Evolutionary conservation across 2,888 invertebrate genomes (phyloP).

Genomic region (Heliconius sara): DNA sequence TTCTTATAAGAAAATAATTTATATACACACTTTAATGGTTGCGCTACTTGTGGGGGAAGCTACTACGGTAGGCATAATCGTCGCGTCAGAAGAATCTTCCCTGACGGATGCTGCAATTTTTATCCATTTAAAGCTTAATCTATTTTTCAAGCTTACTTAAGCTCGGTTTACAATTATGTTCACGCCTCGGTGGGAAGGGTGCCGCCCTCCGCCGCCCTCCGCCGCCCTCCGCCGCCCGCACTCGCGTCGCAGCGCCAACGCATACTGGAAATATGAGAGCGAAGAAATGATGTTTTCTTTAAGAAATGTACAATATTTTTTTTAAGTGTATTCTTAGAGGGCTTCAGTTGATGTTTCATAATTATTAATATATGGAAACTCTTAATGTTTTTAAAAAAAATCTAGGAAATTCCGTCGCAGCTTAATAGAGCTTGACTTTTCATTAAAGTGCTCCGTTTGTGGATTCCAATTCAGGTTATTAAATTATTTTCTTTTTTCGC

Average conservation of each 20-base stretch:
- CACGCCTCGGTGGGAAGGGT: constrained; percentile 39
- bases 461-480: too few species aligned
- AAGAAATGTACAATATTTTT: constrained; percentile 25
- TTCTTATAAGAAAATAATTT: not conserved
- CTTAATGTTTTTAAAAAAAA: not conserved
- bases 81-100: constrained; percentile 34
- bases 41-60: constrained; percentile 12
- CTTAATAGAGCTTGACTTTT: too few species aligned
- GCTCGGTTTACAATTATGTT: constrained; percentile 40
- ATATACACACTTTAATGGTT: not conserved
- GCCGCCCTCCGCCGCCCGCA: not conserved
- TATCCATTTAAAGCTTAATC: constrained; percentile 41
- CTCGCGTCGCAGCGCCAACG: constrained; percentile 26
- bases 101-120: constrained; percentile 43
- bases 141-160: constrained; percentile 40
- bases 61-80: constrained; percentile 33
- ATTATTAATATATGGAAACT: not conserved
- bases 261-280: constrained; percentile 12
- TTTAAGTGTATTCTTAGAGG: constrained; percentile 1
- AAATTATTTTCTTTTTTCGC: too few species aligned
- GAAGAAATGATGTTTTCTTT: constrained; percentile 15
- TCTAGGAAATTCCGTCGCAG: too few species aligned
- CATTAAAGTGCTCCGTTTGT: too few species aligned
- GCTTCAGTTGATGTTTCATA: not conserved
- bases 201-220: not conserved